Evolutionary conservation across 2,113 vertebrate species (phyloP).

Genomic region (Paedocypris sp.): DNA sequence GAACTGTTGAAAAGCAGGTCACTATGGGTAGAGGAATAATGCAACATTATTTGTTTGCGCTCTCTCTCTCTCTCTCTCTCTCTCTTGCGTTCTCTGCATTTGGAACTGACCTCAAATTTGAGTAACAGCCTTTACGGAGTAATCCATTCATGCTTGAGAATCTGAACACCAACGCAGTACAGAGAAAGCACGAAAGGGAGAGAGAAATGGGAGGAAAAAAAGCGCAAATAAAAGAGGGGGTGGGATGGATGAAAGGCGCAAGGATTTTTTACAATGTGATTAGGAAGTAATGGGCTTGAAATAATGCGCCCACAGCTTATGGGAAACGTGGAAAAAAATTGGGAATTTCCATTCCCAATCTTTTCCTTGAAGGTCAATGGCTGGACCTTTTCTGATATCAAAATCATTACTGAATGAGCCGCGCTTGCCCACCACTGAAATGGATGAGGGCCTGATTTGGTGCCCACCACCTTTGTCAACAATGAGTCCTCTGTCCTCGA

Average conservation of each 20-base stretch:
- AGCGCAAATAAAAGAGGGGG: conserved; percentile 48
- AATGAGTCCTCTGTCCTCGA: conserved; percentile 31
- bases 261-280: conserved; percentile 63
- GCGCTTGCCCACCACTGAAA: conserved; percentile 1
- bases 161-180: conserved; percentile 44
- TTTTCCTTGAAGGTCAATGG: conserved; percentile 40
- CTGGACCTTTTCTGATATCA: conserved; percentile 21
- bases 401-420: conserved; percentile 9
- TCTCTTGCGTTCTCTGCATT: conserved; percentile 46
- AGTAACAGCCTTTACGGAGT: conserved; percentile 61
- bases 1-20: conserved; percentile 41
- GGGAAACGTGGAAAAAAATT: conserved; percentile 31
- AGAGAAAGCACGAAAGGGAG: conserved; percentile 39
- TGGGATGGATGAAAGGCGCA: conserved; percentile 53
- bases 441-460: conserved; percentile 28
- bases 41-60: conserved; percentile 46
- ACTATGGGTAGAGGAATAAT: conserved; percentile 44
- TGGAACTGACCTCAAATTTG: conserved; percentile 61
- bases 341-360: conserved; percentile 43
- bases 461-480: conserved; percentile 30
- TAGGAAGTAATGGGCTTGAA: conserved; percentile 54
- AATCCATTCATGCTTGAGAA: conserved; percentile 58
- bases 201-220: conserved; percentile 39
- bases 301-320: conserved; percentile 44
- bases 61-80: conserved; percentile 29